Evolutionary conservation across 2,888 invertebrate species (phyloP), one percentile per base, ranked within the genome.

Genomic region (Andrena flavipes): DNA sequence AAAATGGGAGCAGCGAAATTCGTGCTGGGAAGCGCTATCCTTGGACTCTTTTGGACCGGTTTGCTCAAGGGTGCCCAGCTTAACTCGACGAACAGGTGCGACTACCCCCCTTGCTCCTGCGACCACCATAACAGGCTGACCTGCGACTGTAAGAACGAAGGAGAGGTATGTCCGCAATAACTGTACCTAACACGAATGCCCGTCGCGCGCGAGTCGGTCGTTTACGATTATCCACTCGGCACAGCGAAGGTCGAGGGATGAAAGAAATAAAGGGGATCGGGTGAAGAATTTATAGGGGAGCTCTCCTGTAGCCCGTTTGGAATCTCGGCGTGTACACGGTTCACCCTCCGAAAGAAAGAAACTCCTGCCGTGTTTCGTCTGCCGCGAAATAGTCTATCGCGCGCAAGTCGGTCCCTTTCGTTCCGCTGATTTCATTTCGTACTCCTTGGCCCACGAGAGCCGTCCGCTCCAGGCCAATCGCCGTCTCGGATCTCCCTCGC

Each of bases 51-150:
- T 85, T 93, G 91, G 90, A 90, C 91, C 84, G 82, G 90, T 65
- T 80, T 91, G 68, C 87, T 90, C 65, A 87, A 87, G 79, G 87
- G 89, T 59, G 87, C 84, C 67, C 84, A 87, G 67, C 88, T 89
- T 59, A 87, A 84, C 75, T 88, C 87, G 73, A 90, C 88, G 70
- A 92, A 89, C 90, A 92, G 92, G 89, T 96, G 96, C 92, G 94
- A 95, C 84, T 95, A 95, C 86, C 94, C 95, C 63, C 94, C 95
- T 64, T 96, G 96, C 90, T 94, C 93, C 79, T 96, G 96, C 92
- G 95, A 96, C 91, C 92, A 95, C 60, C 95, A 95, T 90, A 95
- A 95, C 51, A 94, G 95, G 82, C 94, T 96, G 86, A 95, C 95
- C 90, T 96, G 96, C 93, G 94, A 94, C 90, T 96, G 96, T 93